Evolutionary conservation across 2,113 vertebrate genomes (phyloP).

Genomic region (Odocoileus virginianus): DNA sequence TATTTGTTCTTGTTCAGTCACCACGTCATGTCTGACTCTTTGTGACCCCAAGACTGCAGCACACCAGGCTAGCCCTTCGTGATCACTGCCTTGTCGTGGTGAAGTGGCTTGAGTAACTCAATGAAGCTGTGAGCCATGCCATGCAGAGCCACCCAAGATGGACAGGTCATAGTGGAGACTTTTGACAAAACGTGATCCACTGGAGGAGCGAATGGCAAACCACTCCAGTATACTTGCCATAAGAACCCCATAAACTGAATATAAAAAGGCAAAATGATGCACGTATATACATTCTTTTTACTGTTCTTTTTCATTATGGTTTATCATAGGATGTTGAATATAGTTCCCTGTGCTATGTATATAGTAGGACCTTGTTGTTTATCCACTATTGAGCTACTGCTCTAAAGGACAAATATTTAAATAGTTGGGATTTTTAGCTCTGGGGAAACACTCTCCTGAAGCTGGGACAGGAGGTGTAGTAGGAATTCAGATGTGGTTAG

Average conservation of each 20-base stretch:
- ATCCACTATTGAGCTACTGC: neutral
- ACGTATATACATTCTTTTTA: neutral
- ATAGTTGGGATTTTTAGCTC: neutral
- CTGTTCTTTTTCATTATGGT: neutral
- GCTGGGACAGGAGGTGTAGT: neutral
- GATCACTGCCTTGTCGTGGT: neutral
- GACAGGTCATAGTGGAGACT: neutral
- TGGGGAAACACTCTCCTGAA: neutral
- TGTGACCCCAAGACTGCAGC: neutral
- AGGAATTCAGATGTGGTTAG: neutral
- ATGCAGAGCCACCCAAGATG: fast-evolving
- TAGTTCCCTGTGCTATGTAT: neutral
- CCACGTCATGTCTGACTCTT: neutral
- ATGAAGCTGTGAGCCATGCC: neutral
- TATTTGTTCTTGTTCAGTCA: neutral
- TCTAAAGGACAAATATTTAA: neutral
- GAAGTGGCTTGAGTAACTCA: neutral
- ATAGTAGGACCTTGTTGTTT: neutral
- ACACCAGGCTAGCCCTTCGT: neutral
- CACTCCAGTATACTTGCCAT: neutral
- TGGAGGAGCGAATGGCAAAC: neutral
- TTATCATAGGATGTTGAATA: neutral
- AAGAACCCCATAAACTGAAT: neutral
- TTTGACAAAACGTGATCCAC: neutral
- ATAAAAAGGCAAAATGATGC: neutral